phyloP scores from a whole-genome alignment of 1,140 invertebrate genomes.

The Hyles vespertilio region DNA sequence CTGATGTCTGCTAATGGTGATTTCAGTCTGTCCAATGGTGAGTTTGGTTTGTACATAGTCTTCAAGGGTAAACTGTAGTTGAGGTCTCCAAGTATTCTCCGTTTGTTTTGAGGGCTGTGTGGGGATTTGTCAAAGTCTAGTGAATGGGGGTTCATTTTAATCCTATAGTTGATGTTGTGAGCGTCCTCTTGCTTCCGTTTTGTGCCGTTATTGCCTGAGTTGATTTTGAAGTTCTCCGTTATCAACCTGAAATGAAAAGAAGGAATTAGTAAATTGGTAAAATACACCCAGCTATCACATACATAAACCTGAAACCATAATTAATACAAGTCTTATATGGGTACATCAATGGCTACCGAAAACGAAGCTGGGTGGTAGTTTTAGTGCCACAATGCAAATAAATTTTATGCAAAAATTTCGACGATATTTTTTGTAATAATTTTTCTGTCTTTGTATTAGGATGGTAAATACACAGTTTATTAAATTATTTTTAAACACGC shows the following conservation, averaged over 20 bases:
- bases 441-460: no score
- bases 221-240: conserved; percentile 65
- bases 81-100: conserved; percentile 53
- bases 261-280: conserved; percentile 4
- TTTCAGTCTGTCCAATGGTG: conserved; percentile 6
- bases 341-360: no score
- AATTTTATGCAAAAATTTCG: no score
- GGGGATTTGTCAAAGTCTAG: conserved; percentile 48
- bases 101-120: conserved; percentile 41
- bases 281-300: no score
- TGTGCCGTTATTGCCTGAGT: conserved; percentile 58
- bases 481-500: no score
- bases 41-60: conserved; percentile 6
- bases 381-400: no score
- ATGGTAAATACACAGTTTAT: no score
- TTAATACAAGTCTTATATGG: no score
- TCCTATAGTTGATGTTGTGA: conserved; percentile 45
- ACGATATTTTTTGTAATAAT: no score
- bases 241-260: conserved; percentile 55
- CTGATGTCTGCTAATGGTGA: conserved; percentile 5
- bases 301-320: no score
- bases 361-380: no score
- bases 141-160: conserved; percentile 58
- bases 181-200: conserved; percentile 60
- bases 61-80: conserved; percentile 27